Conservation (phyloP, 2,797 vertebrate genomes). For the Schizothorax lantsangensis region DNA sequence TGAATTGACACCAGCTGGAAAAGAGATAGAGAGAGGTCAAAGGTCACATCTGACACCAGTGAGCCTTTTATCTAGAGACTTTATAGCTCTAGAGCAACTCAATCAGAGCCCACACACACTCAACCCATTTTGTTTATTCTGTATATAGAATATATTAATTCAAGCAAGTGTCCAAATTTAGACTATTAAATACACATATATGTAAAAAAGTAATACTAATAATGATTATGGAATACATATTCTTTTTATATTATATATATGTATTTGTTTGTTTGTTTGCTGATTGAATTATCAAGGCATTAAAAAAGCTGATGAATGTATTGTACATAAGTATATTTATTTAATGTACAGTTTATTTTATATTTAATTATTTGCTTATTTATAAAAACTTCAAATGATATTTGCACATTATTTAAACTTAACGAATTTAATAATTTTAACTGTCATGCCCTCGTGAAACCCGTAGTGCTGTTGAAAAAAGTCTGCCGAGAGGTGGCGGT, state of each 20-base stretch:
- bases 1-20: constrained; percentile 34
- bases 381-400: not conserved
- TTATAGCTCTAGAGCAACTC: constrained; percentile 87
- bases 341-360: not conserved
- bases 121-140: not conserved
- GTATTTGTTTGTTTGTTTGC: not conserved
- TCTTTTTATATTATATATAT: not conserved
- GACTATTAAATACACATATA: not conserved
- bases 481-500: constrained; percentile 6
- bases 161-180: not conserved
- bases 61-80: constrained; percentile 68
- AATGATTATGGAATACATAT: not conserved
- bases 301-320: not conserved
- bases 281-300: not conserved
- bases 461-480: not conserved
- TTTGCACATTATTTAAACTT: not conserved
- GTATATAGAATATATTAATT: no score
- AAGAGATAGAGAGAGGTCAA: constrained; percentile 57
- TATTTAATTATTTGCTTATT: not conserved
- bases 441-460: not conserved
- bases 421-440: not conserved
- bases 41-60: not conserved
- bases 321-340: not conserved
- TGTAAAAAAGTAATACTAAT: not conserved
- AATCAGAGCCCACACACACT: constrained; percentile 66